Conservation (phyloP, 1,140 invertebrate species). For the Dolichoris vasculosae region DNA sequence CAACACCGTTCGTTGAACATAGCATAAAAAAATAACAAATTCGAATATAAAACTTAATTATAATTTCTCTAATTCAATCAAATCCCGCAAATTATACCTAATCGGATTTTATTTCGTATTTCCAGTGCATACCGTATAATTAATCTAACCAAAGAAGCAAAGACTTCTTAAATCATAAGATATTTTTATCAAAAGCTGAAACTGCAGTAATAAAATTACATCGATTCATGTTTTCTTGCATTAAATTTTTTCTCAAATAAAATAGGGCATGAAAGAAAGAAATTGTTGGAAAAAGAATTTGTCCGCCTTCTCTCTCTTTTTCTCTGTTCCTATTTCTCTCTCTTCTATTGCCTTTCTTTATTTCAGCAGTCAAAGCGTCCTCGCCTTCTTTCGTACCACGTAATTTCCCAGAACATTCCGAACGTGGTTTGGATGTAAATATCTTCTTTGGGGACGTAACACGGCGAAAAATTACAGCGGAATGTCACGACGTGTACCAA, state of each 20-base stretch:
- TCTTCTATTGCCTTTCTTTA: conserved; percentile 45
- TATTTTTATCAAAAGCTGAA: conserved; percentile 3
- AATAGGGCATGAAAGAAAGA: conserved; percentile 49
- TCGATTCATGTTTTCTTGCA: conserved; percentile 6
- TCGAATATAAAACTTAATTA: neutral
- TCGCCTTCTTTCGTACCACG: conserved; percentile 55
- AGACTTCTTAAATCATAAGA: neutral
- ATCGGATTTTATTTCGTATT: neutral
- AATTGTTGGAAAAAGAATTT: conserved; percentile 46
- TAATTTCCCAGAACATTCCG: conserved; percentile 61
- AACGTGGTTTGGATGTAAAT: conserved; percentile 53
- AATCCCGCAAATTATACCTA: neutral
- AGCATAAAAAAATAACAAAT: neutral
- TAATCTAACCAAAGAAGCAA: neutral
- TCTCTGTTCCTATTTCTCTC: neutral
- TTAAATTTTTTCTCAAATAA: conserved; percentile 30
- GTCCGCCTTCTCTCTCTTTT: neutral
- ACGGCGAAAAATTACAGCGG: conserved; percentile 46
- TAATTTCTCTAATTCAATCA: neutral
- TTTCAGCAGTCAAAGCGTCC: conserved; percentile 46
- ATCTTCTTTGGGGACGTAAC: conserved; percentile 38
- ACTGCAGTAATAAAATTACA: conserved; percentile 44
- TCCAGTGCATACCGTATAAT: neutral
- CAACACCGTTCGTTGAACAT: neutral
- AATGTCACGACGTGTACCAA: conserved; percentile 23